Evolutionary conservation across 2,113 vertebrate species (phyloP), one percentile per base, ranked within the genome.

Genomic region (Cepphus grylle): DNA sequence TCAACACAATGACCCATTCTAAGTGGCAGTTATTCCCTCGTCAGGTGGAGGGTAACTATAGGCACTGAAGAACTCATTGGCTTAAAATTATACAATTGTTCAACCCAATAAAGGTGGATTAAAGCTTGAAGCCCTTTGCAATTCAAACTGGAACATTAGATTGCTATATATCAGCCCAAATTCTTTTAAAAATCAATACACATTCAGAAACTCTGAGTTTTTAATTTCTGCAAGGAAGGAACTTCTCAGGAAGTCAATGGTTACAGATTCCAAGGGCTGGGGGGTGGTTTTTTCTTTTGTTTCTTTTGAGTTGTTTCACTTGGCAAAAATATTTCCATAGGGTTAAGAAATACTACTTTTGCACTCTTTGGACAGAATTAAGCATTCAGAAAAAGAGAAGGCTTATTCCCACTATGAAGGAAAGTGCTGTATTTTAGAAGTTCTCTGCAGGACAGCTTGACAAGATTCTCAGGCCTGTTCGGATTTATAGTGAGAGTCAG

Each of bases 101-200:
- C 85, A 96, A 94, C 80, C 85, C 90, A 78, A 47, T 43, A 72
- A 69, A 96, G 40, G 65, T 69, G 90, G 86, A 95, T 96, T 97
- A 97, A 97, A 97, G 95, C 93, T 90, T 88, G 69, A 96, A 97
- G 96, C 96, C 96, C 96, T 96, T 93, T 78, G 38, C 61, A 93
- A 88, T 72, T 88, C 73, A 83, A 58, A 86, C 66, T 56, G 55
- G 43, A 85, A 78, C 58, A 62, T 20, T 59, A 79, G 67, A 82
- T 59, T 83, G 42, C 84, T 84, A 15, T 36, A n/a, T 30, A 86
- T n/a, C 3, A 2, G 30, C 87, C 69, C 86, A 81, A 86, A 81
- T 90, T 83, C 43, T 82, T 62, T 62, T 55, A 29, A 72, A 89
- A 76, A 87, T 80, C 52, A 80, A 63, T 69, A 84, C 9, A 52